Conservation (phyloP, 2,888 invertebrate species). For the Diachrysia chrysitis region DNA sequence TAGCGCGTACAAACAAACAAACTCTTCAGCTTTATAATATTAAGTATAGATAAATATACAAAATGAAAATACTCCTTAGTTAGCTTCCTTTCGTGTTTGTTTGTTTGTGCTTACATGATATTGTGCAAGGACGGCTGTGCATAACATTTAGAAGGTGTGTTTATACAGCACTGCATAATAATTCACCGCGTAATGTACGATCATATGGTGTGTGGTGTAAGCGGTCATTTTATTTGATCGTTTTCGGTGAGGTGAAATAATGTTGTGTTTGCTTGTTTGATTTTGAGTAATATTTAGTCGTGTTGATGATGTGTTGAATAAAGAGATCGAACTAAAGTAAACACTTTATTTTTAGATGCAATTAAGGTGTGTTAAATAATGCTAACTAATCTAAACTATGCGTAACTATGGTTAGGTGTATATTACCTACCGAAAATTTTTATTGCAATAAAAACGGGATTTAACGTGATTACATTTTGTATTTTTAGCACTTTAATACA, state of each 20-base stretch:
- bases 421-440: too few species aligned
- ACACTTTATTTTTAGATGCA: too few species aligned
- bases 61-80: constrained; percentile 32
- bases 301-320: background rate
- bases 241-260: constrained; percentile 14
- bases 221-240: constrained; percentile 21
- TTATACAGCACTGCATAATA: constrained; percentile 33
- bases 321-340: too few species aligned
- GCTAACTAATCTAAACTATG: too few species aligned
- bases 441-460: too few species aligned
- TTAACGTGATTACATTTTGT: too few species aligned
- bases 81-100: constrained; percentile 40
- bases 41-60: too few species aligned
- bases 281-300: constrained; percentile 4
- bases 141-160: constrained; percentile 31
- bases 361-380: too few species aligned
- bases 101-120: constrained; percentile 43
- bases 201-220: constrained; percentile 8
- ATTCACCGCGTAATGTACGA: constrained; percentile 28
- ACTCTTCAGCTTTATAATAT: too few species aligned
- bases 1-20: too few species aligned
- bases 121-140: constrained; percentile 38
- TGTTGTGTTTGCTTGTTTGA: constrained; percentile 12
- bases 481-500: too few species aligned
- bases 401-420: too few species aligned